Conservation (phyloP, 1,140 invertebrate genomes). For the Muscidifurax raptorellus region DNA sequence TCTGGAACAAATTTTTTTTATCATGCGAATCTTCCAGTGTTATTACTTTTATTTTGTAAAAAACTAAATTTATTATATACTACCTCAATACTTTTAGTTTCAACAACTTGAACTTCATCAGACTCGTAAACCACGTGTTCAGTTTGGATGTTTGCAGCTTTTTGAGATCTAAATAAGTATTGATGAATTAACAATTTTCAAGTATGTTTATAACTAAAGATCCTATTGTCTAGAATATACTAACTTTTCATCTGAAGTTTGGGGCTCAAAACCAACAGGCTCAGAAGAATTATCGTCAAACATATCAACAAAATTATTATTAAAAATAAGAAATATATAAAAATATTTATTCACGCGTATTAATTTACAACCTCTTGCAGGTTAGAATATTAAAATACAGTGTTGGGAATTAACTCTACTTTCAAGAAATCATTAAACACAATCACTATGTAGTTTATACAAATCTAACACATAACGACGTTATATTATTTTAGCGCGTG, state of each 20-base stretch:
- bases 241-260: constrained; percentile 63
- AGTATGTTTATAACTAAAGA: constrained; percentile 15
- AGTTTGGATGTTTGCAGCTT: constrained; percentile 64
- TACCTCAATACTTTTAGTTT: constrained; percentile 66
- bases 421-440: too few relatives aligned
- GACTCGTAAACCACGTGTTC: constrained; percentile 62
- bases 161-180: constrained; percentile 57
- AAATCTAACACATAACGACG: too few relatives aligned
- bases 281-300: constrained; percentile 63
- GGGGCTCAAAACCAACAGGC: constrained; percentile 63
- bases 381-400: too few relatives aligned
- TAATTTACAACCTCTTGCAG: too few relatives aligned
- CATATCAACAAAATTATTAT: constrained; percentile 56
- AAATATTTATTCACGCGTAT: too few relatives aligned
- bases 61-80: constrained; percentile 5
- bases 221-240: constrained; percentile 28
- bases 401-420: too few relatives aligned
- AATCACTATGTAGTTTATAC: too few relatives aligned
- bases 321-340: too few relatives aligned
- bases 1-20: constrained; percentile 59
- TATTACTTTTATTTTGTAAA: constrained; percentile 4
- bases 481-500: too few relatives aligned
- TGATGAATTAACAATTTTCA: neutral
- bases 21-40: neutral
- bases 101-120: constrained; percentile 61